phyloP scores from a whole-genome alignment of 1,140 invertebrate species.

The Pachypeltis micranthus region DNA sequence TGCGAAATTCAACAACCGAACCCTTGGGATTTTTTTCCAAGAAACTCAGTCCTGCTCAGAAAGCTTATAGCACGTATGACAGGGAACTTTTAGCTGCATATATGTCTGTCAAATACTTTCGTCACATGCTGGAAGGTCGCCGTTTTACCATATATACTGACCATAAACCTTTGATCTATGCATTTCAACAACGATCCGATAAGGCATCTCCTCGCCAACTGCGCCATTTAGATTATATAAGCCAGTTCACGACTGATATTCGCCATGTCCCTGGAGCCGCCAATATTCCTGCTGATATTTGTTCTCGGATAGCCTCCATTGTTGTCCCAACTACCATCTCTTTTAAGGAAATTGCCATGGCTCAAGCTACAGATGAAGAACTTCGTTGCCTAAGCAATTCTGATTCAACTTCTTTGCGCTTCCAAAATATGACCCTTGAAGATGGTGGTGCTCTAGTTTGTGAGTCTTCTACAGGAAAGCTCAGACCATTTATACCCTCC shows the following conservation, averaged over 20 bases:
- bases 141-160: conserved; percentile 33
- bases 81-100: conserved; percentile 29
- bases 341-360: neutral
- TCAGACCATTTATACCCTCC: too few relatives aligned
- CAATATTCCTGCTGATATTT: neutral
- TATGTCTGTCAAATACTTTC: conserved; percentile 29
- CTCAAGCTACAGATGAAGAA: neutral
- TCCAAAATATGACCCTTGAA: too few relatives aligned
- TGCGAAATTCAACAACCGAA: conserved; percentile 8
- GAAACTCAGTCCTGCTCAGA: conserved; percentile 22
- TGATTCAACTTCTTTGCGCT: neutral
- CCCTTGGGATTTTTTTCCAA: conserved; percentile 29
- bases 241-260: too few relatives aligned
- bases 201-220: conserved; percentile 30
- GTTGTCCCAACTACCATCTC: neutral
- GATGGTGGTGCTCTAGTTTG: conserved; percentile 21
- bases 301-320: neutral
- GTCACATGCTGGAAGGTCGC: conserved; percentile 33
- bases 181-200: conserved; percentile 30
- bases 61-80: conserved; percentile 29
- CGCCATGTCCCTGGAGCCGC: neutral
- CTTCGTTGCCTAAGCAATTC: neutral
- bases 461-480: too few relatives aligned
- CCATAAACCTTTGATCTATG: conserved; percentile 36
- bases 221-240: conserved; percentile 27